Conservation (phyloP, 2,797 vertebrate genomes). For the Lepilemur ruficaudatus region DNA sequence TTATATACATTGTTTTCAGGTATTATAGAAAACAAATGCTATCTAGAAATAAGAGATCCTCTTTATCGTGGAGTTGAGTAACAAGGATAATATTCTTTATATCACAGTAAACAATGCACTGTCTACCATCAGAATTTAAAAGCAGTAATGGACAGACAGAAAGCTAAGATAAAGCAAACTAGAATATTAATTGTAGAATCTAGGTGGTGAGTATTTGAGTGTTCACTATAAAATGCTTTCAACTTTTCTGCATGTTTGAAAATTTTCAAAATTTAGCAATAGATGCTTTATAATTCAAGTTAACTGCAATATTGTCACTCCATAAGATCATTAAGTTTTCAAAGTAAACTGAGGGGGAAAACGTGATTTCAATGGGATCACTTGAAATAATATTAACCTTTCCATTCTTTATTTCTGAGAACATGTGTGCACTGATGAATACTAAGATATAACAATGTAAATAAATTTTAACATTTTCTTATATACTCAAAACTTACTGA, state of each 20-base stretch:
- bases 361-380: not conserved
- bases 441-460: not conserved
- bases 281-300: not conserved
- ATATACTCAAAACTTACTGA: not conserved
- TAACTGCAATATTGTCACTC: not conserved
- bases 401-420: not conserved
- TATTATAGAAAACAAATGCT: constrained; percentile 46
- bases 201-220: not conserved
- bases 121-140: not conserved
- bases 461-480: constrained; percentile 37
- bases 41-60: constrained; percentile 28
- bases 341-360: not conserved
- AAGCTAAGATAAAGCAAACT: not conserved
- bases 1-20: not conserved
- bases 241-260: constrained; percentile 3
- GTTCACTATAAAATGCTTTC: constrained; percentile 41
- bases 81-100: constrained; percentile 13
- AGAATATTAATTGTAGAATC: constrained; percentile 12
- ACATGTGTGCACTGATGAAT: not conserved
- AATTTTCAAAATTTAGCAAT: constrained; percentile 6
- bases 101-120: not conserved
- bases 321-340: constrained; percentile 1
- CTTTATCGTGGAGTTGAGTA: not conserved
- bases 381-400: constrained; percentile 32
- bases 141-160: not conserved